These are phyloP conservation scores for Listrodromus nycthemerus DNA, from an alignment of 2,888 invertebrate species.

Conservation along the genomic window DNA sequence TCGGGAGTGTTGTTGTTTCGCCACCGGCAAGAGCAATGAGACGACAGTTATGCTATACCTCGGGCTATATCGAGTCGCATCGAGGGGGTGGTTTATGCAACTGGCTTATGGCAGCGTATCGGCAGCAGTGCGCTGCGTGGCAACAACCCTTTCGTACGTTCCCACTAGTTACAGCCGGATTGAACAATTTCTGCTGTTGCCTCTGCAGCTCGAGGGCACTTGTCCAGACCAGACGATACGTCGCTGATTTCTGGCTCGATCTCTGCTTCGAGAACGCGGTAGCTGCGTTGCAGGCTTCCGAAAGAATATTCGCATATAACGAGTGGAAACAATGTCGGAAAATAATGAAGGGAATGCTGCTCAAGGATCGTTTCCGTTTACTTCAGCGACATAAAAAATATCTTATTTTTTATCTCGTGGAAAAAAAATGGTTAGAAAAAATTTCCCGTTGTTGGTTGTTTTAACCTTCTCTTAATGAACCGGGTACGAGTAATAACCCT, in stretches of 20 bases:
- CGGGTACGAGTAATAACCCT: background rate
- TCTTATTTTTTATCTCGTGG: too few species aligned
- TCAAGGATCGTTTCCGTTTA: too few species aligned
- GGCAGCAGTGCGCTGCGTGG: background rate
- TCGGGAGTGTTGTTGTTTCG: constrained; percentile 27
- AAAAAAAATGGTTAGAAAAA: too few species aligned
- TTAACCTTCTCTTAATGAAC: background rate
- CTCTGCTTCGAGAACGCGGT: background rate
- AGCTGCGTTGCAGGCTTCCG: background rate
- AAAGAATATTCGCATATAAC: background rate
- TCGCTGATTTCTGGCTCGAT: background rate
- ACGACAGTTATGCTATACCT: background rate
- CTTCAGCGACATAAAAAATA: too few species aligned
- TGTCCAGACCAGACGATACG: background rate
- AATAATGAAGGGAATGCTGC: too few species aligned
- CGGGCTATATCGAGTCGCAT: background rate
- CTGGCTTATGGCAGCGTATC: constrained; percentile 5
- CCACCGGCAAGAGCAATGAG: constrained; percentile 22
- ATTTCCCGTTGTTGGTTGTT: too few species aligned
- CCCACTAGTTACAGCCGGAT: background rate
- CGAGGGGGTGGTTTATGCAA: constrained; percentile 9
- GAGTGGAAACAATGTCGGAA: background rate
- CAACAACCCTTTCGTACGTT: background rate
- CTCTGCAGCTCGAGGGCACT: background rate
- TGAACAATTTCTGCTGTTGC: background rate